Percentiles rank a stretch among this genome's conserved stretches.
These are phyloP conservation scores for Orgyia antiqua DNA, from an alignment of 2,888 invertebrate genomes.

Conservation along the genomic window DNA sequence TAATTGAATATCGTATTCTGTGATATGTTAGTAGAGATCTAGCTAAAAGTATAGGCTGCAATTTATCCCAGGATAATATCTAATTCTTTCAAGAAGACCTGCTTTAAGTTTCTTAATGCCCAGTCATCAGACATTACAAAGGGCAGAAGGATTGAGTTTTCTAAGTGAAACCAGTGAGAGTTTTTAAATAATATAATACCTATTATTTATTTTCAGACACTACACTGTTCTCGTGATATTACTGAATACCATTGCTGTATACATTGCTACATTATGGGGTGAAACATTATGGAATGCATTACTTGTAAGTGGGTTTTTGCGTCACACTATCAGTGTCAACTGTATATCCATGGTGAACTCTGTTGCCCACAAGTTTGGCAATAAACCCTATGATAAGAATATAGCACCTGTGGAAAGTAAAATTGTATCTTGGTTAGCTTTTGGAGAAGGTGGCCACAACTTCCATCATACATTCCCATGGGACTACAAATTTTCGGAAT, in stretches of 20 bases:
- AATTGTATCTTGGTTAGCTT: slow-evolving; percentile 17
- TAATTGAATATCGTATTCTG: too few species aligned
- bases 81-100: too few species aligned
- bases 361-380: slow-evolving; percentile 74
- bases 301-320: slow-evolving; percentile 1
- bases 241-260: slow-evolving; percentile 80
- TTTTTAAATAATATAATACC: too few species aligned
- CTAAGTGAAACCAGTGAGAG: too few species aligned
- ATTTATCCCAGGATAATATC: too few species aligned
- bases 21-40: too few species aligned
- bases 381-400: slow-evolving; percentile 56
- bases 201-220: slow-evolving; percentile 76
- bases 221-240: slow-evolving; percentile 86
- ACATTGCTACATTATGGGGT: slow-evolving; percentile 3
- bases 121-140: too few species aligned
- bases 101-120: too few species aligned
- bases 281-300: slow-evolving; percentile 12
- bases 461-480: slow-evolving; percentile 43
- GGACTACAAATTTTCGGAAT: slow-evolving; percentile 28
- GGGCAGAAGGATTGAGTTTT: too few species aligned
- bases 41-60: too few species aligned
- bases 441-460: slow-evolving; percentile 44
- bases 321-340: slow-evolving; percentile 8
- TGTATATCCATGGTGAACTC: slow-evolving; percentile 78
- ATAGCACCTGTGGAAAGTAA: slow-evolving; percentile 31